Evolutionary conservation across 2,888 invertebrate genomes (phyloP), one percentile per base, ranked within the genome.

Genomic region (Seladonia tumulorum): DNA sequence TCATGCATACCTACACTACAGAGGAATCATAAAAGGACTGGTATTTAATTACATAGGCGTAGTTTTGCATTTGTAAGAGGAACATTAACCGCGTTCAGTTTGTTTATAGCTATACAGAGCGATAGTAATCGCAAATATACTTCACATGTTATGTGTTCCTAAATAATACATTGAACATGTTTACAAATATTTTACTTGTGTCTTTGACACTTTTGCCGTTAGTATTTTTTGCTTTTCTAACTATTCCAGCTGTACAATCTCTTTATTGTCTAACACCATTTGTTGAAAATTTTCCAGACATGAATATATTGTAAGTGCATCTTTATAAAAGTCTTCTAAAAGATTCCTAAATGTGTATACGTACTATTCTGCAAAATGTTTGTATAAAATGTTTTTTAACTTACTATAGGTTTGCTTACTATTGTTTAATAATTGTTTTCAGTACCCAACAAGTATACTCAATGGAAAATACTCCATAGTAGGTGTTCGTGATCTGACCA

Each of bases 401-500:
- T 63, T 60, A 57, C 12, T n/a, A 57, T n/a, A n/a, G 35, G 16
- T 22, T 25, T 73, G 4, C 1, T 63, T 70, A 45, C 16, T 49
- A 73, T 25, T 76, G 29, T 14, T 57, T 66, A 22, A 76, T 29
- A 14, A 66, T 72, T n/a, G 12, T 42, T 83, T 85, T 76, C 94
- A 98, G 97, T 98, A 98, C 95, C 98, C 98, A 0, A 95, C 95
- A 73, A 96, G 95, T 79, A 96, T 98, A 85, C 95, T 95, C 85
- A 95, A 94, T 93, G 97, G 96, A 91, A 97, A 96, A 95, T 98
- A 96, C 93, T 92, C 95, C 89, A 97, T 98, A 83, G 96, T 95
- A 57, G 96, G 96, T 86, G 96, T 99, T 10, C 96, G 99, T 86
- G 99, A 99, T 95, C 96, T 99, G 82, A 98, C 98, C 0, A 97